These are phyloP conservation scores for Herminia tarsipennalis DNA, from an alignment of 2,888 invertebrate species.

Conservation along the genomic window DNA sequence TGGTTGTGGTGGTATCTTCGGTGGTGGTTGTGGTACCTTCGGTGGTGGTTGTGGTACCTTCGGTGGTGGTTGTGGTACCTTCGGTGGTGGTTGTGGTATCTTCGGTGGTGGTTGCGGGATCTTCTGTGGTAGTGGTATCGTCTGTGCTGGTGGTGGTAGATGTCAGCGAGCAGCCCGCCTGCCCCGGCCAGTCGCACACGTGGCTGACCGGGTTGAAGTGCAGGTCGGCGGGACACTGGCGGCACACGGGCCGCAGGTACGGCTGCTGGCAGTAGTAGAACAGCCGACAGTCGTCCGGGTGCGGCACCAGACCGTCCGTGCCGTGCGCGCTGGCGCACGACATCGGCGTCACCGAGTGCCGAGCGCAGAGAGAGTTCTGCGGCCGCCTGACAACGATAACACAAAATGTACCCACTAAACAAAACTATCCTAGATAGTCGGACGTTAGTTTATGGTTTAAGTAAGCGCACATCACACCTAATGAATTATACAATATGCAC, in stretches of 20 bases:
- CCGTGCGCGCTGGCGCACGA: background rate
- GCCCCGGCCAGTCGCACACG: constrained; percentile 47
- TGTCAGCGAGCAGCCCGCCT: constrained; percentile 37
- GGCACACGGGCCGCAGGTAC: constrained; percentile 40
- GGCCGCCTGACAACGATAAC: background rate
- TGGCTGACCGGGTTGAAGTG: constrained; percentile 49
- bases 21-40: no score
- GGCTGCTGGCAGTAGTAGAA: background rate
- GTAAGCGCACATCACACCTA: no score
- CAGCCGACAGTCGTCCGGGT: background rate
- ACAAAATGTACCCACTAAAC: no score
- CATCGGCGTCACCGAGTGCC: background rate
- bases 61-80: no score
- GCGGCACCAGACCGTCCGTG: background rate
- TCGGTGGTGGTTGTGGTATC: no score
- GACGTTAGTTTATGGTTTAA: no score
- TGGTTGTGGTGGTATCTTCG: no score
- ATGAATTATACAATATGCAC: no score
- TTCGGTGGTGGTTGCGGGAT: no score
- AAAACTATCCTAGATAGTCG: no score
- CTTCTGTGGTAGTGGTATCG: no score
- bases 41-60: no score
- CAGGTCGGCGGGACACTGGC: constrained; percentile 49
- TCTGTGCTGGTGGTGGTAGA: background rate
- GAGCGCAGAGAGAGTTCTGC: background rate